phyloP scores from a whole-genome alignment of 2,888 invertebrate genomes.

The Amphipoea oculea region DNA sequence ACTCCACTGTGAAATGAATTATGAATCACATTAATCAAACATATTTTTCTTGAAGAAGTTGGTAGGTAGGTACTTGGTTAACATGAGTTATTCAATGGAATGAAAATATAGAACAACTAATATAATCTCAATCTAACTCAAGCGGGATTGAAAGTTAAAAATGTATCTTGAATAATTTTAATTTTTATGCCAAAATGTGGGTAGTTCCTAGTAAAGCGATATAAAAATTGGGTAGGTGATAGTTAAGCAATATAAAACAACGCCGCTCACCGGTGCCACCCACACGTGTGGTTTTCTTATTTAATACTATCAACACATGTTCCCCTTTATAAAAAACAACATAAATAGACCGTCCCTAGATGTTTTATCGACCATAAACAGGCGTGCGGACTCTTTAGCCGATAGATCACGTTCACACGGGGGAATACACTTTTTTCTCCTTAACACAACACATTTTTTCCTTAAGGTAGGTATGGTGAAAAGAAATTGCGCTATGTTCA shows the following conservation, averaged over 20 bases:
- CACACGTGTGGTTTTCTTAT: constrained; percentile 75
- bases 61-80: not conserved
- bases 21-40: not conserved
- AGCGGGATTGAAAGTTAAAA: not conserved
- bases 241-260: constrained; percentile 44
- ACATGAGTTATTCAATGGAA: not conserved
- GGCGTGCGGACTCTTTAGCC: constrained; percentile 81
- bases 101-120: not conserved
- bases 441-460: constrained; percentile 65
- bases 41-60: not conserved
- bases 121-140: not conserved
- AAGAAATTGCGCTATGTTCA: constrained; percentile 60
- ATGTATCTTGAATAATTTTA: not conserved
- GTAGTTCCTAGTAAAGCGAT: not conserved
- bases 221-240: constrained; percentile 19
- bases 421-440: constrained; percentile 74
- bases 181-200: not conserved
- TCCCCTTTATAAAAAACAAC: constrained; percentile 79
- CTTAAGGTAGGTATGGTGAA: constrained; percentile 54
- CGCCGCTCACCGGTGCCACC: constrained; percentile 73
- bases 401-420: constrained; percentile 82
- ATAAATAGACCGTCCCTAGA: constrained; percentile 85
- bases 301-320: constrained; percentile 84
- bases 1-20: constrained; percentile 18
- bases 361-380: constrained; percentile 87